Base-by-base conservation (phyloP, 2,888 invertebrate species). In the Neocrepidodera transversa region DNA sequence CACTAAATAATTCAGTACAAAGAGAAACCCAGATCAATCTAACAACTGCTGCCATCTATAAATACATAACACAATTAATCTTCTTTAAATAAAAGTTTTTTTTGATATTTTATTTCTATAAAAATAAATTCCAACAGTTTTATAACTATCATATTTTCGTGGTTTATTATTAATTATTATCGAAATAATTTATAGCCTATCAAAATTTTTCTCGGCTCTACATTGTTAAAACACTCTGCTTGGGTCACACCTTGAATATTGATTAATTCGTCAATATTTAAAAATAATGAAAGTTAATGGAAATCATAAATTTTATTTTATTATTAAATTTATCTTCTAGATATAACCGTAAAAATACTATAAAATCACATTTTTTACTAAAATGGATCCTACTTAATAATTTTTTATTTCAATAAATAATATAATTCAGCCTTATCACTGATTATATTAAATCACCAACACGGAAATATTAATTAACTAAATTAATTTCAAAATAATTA, bases 231-330 rank as follows among this genome's bases (percentile, higher is more conserved):
- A n/a, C 42, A 20, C 20, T 42, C 11, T 42, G 42, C 18, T 42
- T 18, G 42, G 42, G 42, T 42, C 42, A 42, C 42, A 42, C 42
- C 42, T 52, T 42, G 11, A 28, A 42, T 23, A 42, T 42, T 52
- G 52, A 52, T 52, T 28, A 8, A 32, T 26, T 18, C 42, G 18
- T 52, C 52, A 42, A 30, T 42, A 52, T 28, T 52, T 52, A 18
- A 52, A 48, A 23, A 11, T 32, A 32, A 32, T 16, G 30, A 30
- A 48, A 48, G 6, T 18, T 48, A 48, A 48, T 48, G 32, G 48
- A 48, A 11, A 35, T 48, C 48, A 48, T 48, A 48, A 48, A 48
- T 48, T 48, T 32, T 8, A 11, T 48, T 48, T 48, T 48, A 48
- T 48, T 48, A 28, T 48, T 48, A 28, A 47, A 48, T 48, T 48